phyloP scores from a whole-genome alignment of 2,888 invertebrate genomes.

The Creontiades dilutus region DNA sequence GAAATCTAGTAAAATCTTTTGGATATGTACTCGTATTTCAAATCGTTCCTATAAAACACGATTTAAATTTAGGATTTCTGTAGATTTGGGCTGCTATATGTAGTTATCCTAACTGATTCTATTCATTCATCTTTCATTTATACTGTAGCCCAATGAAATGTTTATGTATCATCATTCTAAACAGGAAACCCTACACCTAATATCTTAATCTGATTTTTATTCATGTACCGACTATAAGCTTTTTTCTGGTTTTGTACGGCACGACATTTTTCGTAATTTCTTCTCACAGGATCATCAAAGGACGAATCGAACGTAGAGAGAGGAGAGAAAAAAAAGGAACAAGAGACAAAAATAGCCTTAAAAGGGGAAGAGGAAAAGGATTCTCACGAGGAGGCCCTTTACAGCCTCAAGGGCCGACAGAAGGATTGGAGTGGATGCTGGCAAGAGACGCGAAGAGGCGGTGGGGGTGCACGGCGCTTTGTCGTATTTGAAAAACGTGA shows the following conservation, averaged over 20 bases:
- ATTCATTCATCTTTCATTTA: too few species aligned
- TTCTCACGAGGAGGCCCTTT: conserved; percentile 50
- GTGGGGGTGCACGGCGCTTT: conserved; percentile 64
- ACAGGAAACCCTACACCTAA: too few species aligned
- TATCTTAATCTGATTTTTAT: too few species aligned
- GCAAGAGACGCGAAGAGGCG: neutral
- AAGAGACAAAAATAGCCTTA: conserved; percentile 37
- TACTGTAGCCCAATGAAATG: too few species aligned
- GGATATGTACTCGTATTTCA: too few species aligned
- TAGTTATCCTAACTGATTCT: too few species aligned
- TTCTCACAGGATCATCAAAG: neutral
- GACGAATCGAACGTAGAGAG: neutral
- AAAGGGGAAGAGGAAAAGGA: conserved; percentile 52
- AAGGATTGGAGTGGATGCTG: conserved; percentile 24
- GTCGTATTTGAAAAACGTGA: conserved; percentile 74
- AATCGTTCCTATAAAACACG: too few species aligned
- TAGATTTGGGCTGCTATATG: too few species aligned
- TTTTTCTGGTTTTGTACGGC: neutral
- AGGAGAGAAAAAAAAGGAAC: neutral
- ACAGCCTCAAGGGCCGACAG: conserved; percentile 29
- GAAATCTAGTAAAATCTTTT: too few species aligned
- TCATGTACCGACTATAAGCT: too few species aligned
- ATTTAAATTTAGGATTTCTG: too few species aligned
- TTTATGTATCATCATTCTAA: too few species aligned
- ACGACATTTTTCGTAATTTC: neutral